Evolutionary conservation across 2,113 vertebrate genomes (phyloP).

Genomic region (Opisthocomus hoazin): DNA sequence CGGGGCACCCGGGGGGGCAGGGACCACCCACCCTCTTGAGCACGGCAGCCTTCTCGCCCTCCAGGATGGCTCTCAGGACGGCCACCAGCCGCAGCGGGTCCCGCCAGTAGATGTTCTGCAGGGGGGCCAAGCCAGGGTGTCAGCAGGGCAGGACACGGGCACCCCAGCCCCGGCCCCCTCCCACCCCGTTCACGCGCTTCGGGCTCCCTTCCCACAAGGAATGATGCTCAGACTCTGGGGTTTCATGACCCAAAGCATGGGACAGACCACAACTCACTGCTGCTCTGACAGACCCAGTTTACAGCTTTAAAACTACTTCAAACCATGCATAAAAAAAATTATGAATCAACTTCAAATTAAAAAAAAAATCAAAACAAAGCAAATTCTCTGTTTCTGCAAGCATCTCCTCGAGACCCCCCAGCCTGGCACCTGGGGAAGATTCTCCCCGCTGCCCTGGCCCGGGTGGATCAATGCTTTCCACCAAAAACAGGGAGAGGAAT

Average conservation of each 20-base stretch:
- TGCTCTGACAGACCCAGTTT: background rate
- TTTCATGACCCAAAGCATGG: rapidly evolving
- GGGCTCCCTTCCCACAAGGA: background rate
- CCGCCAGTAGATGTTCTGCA: constrained; percentile 57
- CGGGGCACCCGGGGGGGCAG: background rate
- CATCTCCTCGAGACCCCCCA: background rate
- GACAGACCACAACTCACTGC: background rate
- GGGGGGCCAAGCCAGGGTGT: background rate
- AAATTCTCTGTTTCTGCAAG: background rate
- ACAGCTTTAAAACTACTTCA: background rate
- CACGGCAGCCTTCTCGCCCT: constrained; percentile 69
- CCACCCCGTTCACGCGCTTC: rapidly evolving
- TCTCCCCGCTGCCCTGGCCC: background rate
- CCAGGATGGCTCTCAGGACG: constrained; percentile 62
- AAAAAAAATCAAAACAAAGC: background rate
- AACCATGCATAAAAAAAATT: rapidly evolving
- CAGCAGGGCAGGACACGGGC: rapidly evolving
- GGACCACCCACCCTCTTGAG: constrained; percentile 69
- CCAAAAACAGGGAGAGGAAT: background rate
- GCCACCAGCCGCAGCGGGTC: constrained; percentile 71
- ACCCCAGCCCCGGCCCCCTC: background rate
- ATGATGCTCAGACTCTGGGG: background rate
- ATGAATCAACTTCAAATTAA: background rate
- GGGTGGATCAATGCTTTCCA: background rate
- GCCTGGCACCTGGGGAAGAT: background rate